Conservation (phyloP, 2,888 invertebrate genomes). For the Himalopsyche anomala region DNA sequence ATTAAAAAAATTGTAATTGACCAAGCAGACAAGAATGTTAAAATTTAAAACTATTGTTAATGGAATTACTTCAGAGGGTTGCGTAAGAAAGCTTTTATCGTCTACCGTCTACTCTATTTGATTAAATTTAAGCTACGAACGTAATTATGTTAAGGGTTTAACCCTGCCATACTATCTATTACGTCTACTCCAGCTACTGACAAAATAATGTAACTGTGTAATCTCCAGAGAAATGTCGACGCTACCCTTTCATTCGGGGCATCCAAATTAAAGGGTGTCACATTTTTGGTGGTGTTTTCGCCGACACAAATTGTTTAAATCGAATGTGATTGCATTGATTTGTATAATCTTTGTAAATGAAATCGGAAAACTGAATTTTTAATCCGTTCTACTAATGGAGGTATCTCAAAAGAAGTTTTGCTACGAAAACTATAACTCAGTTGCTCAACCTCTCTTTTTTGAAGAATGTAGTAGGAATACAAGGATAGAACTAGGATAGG, state of each 20-base stretch:
- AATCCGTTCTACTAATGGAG: too few relatives aligned
- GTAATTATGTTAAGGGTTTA: constrained; percentile 27
- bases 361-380: too few relatives aligned
- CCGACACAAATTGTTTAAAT: background rate
- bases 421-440: too few relatives aligned
- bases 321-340: background rate
- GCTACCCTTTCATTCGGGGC: background rate
- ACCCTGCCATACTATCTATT: constrained; percentile 12
- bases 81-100: background rate
- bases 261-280: background rate
- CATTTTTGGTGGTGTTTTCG: background rate
- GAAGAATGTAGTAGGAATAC: too few relatives aligned
- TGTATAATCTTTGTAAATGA: too few relatives aligned
- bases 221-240: background rate
- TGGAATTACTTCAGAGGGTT: too few relatives aligned
- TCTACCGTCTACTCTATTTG: constrained; percentile 24
- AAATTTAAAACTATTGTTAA: too few relatives aligned
- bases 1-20: too few relatives aligned
- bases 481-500: too few relatives aligned
- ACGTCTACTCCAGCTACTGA: background rate
- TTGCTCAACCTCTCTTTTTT: too few relatives aligned
- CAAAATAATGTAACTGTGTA: constrained; percentile 10
- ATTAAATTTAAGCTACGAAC: constrained; percentile 27
- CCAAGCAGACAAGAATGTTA: too few relatives aligned
- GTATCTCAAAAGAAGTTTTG: too few relatives aligned